These are phyloP conservation scores for Mnemiopsis leidyi DNA, from an alignment of 37 sponge, comb jelly and placozoan genomes.

Conservation along the genomic window DNA sequence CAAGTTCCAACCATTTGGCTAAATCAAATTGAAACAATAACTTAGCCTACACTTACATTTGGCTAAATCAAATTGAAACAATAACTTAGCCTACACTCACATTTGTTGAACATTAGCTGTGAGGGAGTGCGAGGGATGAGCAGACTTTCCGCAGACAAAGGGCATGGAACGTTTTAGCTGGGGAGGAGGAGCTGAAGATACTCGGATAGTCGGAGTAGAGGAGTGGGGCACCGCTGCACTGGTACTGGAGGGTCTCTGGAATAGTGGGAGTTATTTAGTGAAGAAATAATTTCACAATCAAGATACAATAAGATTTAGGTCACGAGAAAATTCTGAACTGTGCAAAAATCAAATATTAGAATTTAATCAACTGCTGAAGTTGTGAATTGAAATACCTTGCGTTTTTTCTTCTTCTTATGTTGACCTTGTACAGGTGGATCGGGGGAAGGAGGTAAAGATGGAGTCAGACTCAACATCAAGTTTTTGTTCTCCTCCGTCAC, in stretches of 20 bases:
- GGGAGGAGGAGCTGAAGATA: not conserved
- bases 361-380: too few species aligned
- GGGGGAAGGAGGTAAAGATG: conserved; percentile 21
- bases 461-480: conserved; percentile 24
- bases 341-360: too few species aligned
- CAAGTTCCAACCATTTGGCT: too few species aligned
- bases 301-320: not conserved
- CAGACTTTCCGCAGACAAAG: conserved; percentile 7
- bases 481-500: conserved; percentile 38
- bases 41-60: too few species aligned
- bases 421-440: not conserved
- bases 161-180: not conserved
- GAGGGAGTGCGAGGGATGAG: conserved; percentile 50
- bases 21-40: too few species aligned
- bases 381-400: too few species aligned
- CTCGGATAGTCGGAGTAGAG: not conserved
- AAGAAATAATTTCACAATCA: too few species aligned
- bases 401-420: not conserved
- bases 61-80: too few species aligned
- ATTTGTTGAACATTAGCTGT: conserved; percentile 9
- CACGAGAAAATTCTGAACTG: not conserved
- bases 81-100: conserved; percentile 10
- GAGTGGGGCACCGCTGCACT: not conserved
- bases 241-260: not conserved
- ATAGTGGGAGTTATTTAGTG: not conserved